phyloP scores from a whole-genome alignment of 2,888 invertebrate genomes.

The Palloptera scutellata region DNA sequence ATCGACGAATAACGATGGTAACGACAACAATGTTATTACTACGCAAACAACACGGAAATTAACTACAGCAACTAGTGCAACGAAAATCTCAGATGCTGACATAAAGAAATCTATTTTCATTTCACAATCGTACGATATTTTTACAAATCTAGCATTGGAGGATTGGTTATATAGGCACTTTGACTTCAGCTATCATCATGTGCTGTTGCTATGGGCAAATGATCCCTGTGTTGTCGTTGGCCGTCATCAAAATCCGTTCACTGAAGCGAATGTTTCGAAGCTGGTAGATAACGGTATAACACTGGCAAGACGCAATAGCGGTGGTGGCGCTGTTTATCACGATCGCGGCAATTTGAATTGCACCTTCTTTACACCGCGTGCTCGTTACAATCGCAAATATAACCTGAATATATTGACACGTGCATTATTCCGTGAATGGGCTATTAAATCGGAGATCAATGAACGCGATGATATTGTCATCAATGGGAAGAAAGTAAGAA shows the following conservation, averaged over 20 bases:
- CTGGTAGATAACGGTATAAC: constrained; percentile 74
- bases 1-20: not conserved
- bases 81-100: constrained; percentile 61
- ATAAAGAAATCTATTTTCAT: constrained; percentile 88
- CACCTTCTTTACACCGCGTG: constrained; percentile 87
- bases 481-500: constrained; percentile 69
- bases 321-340: constrained; percentile 96
- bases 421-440: constrained; percentile 83
- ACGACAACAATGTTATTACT: constrained; percentile 16
- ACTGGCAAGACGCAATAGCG: constrained; percentile 90
- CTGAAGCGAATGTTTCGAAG: constrained; percentile 82
- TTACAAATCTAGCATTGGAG: constrained; percentile 92
- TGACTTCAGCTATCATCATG: constrained; percentile 82
- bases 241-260: constrained; percentile 96
- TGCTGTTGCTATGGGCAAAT: constrained; percentile 92
- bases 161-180: constrained; percentile 94
- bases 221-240: constrained; percentile 95
- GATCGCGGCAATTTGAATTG: constrained; percentile 93
- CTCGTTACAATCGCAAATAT: constrained; percentile 82
- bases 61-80: constrained; percentile 58
- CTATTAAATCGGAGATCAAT: constrained; percentile 78
- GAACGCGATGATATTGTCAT: constrained; percentile 87
- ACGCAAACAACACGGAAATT: constrained; percentile 40
- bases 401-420: constrained; percentile 89
- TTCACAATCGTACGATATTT: constrained; percentile 90